These are phyloP conservation scores for Macrobrachium nipponense DNA, from an alignment of 1,140 invertebrate genomes.

Conservation along the genomic window DNA sequence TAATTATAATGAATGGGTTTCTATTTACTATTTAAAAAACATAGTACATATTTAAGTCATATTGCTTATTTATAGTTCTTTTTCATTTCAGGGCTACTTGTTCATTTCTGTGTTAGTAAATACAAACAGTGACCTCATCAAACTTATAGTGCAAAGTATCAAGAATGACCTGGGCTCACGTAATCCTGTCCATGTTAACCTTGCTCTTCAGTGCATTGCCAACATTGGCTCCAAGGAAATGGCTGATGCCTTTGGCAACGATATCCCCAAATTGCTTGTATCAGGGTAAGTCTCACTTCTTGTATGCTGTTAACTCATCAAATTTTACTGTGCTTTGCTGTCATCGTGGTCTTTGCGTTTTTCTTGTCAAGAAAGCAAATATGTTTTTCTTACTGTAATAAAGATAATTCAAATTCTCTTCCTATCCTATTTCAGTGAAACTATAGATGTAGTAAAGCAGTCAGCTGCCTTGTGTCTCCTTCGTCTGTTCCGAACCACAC, in stretches of 20 bases:
- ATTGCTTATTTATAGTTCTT: neutral
- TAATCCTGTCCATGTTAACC: conserved; percentile 98
- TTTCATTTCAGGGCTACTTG: conserved; percentile 87
- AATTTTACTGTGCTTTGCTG: no score
- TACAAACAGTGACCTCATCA: conserved; percentile 98
- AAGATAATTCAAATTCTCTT: neutral
- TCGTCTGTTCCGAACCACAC: conserved; percentile 90
- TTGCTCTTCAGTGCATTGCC: conserved; percentile 99
- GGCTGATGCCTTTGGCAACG: conserved; percentile 98
- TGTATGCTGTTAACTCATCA: no score
- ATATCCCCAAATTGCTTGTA: conserved; percentile 97
- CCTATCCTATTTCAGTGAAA: conserved; percentile 80
- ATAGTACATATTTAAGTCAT: neutral
- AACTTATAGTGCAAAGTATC: conserved; percentile 98
- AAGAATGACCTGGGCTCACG: conserved; percentile 97
- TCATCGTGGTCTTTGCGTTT: neutral
- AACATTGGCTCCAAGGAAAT: conserved; percentile 99
- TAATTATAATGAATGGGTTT: no score
- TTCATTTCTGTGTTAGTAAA: conserved; percentile 99
- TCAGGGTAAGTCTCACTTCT: conserved; percentile 80
- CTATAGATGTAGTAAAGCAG: conserved; percentile 99
- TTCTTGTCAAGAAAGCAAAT: neutral
- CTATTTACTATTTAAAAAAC: neutral
- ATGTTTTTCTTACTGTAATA: neutral
- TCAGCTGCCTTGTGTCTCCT: conserved; percentile 97